Base-by-base conservation (phyloP, 2,113 vertebrate genomes). In the Anarhynchus alexandrinus region DNA sequence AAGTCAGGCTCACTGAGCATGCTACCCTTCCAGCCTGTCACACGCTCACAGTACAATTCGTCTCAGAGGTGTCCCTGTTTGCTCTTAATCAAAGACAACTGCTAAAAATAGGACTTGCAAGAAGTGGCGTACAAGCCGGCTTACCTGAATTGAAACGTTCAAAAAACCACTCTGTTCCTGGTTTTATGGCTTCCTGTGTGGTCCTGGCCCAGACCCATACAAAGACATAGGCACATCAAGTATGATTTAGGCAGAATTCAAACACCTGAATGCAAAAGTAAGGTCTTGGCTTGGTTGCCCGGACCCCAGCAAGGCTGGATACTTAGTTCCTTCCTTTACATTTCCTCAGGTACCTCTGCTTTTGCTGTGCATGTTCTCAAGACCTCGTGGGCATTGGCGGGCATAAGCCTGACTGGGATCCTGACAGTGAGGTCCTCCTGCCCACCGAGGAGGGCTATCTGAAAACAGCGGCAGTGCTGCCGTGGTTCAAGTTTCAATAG, bases 381-480 rank as follows among this genome's bases (percentile, higher is more conserved):
- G 15, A 78, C 34, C 1, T 2, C 0, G 0, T 26, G n/a, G 71
- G 32, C 45, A 51, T 1, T 49, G 14, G 26, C 0, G 3, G 36
- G 45, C 36, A 38, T 14, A 43, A 80, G 43, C 40, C 30, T 5
- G 4, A n/a, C 40, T 49, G 34, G 23, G 58, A 82, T 22, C 38
- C 40, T 7, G 3, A 49, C 32, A 62, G 25, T 10, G 26, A 64
- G 29, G 45, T 62, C 30, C 58, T 83, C n/a, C 54, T 72, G 34
- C 18, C 32, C 49, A 40, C 29, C 3, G 6, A 54, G 19, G 10
- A 86, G 0, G 0, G 34, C 36, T 77, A 13, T 52, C 21, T 74
- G 62, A 55, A 66, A 90, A 54, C 25, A 86, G 67, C 0, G 0
- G 54, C 67, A 88, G 25, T 26, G 45, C 62, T 73, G 40, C 54